Conservation (phyloP, 1,140 invertebrate genomes). For the Palaemon carinicauda region DNA sequence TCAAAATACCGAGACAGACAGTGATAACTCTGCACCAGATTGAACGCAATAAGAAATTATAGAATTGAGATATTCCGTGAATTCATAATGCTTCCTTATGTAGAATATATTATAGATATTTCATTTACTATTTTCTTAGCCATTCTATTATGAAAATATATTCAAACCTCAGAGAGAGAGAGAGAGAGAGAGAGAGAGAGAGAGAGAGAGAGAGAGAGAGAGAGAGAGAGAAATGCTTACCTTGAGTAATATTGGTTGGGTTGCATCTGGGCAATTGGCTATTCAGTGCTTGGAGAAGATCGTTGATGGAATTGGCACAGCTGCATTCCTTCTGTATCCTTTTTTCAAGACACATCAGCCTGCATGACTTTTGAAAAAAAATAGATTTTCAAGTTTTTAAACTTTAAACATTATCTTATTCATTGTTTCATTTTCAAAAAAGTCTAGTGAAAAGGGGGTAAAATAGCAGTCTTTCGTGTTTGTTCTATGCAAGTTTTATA, state of each 20-base stretch:
- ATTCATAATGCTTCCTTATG: too few relatives aligned
- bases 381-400: too few relatives aligned
- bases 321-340: conserved; percentile 30
- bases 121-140: background rate
- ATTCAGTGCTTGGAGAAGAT: conserved; percentile 35
- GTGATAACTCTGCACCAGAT: too few relatives aligned
- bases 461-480: too few relatives aligned
- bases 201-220: background rate
- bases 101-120: too few relatives aligned
- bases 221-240: background rate
- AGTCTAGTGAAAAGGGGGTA: too few relatives aligned
- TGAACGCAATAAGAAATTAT: too few relatives aligned
- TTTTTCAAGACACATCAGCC: conserved; percentile 38
- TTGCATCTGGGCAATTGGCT: conserved; percentile 37
- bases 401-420: too few relatives aligned
- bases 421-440: too few relatives aligned
- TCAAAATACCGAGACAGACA: too few relatives aligned
- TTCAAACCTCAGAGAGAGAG: background rate
- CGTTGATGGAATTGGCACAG: conserved; percentile 49
- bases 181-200: background rate
- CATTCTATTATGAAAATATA: background rate
- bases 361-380: conserved; percentile 31
- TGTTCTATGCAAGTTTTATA: too few relatives aligned
- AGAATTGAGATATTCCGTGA: too few relatives aligned
- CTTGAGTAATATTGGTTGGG: conserved; percentile 48